Evolutionary conservation across 2,888 invertebrate genomes (phyloP), one percentile per base, ranked within the genome.

Genomic region (Lutraria lutraria): DNA sequence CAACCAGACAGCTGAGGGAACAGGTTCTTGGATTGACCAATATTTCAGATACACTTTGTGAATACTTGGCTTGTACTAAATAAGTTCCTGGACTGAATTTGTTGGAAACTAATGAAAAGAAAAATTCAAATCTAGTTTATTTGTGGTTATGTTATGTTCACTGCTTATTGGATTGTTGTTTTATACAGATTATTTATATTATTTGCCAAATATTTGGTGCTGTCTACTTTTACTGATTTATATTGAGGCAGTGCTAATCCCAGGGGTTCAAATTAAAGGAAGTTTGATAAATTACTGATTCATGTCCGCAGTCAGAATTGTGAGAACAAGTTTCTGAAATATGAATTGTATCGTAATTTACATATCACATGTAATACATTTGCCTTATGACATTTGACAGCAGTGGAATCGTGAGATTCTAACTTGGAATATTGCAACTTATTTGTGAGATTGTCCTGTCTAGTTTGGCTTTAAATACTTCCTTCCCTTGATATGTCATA

Each of bases 21-120:
- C 76, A 76, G 29, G 31, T 76, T 76, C 34, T 76, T 76, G 34
- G 15, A 76, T 25, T 76, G 76, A 76, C 76, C 76, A n/a, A 68
- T 68, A 25, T 19, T 68, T 25, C 10, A 12, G 12, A n/a, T 25
- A 8, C 25, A 68, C 8, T n/a, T 68, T 68, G 63, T 25, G 25
- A 68, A 25, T 68, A 68, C 25, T 68, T 68, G 63, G 63, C 63
- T 8, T 12, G 25, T 4, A 43, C 43, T 43, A 43, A 4, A 8
- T 43, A 43, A 8, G 43, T 43, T 43, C 8, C 8, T 43, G 43
- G 43, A 43, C 43, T 43, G 43, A 4, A 4, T 43, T 43, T 43
- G 2, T 43, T 43, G 2, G 43, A 43, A 43, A 43, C 43, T 43
- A 43, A 43, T 43, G 43, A 43, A 43, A 43, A 43, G n/a, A 43